Base-by-base conservation (phyloP, 2,888 invertebrate species). In the Scaptomyza reducta region DNA sequence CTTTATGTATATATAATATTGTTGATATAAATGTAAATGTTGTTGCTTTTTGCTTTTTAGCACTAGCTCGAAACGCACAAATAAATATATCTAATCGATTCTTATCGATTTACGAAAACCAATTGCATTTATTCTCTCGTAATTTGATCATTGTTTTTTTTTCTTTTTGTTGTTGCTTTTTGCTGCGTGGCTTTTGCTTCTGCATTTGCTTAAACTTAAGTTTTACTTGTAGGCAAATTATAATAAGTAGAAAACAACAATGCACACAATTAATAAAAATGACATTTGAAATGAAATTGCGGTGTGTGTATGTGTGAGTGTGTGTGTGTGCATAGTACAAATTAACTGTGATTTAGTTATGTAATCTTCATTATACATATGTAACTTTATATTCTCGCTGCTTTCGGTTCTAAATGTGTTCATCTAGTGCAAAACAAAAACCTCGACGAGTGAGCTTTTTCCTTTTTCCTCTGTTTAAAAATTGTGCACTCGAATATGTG, bases 361-460 rank as follows among this genome's bases (percentile, higher is more conserved):
- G 75, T 75, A 56, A 72, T 61, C 51, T 62, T 58, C 66, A 61
- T 55, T 69, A 67, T 74, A 77, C 78, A 78, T 78, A 75, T 65
- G 18, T 62, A 25, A 16, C 29, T 63, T 9, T 38, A 22, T 44
- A 38, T 53, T 13, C 29, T 31, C 47, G 16, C 18, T 61, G 45
- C 42, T 54, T 22, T 63, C 40, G 50, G 29, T 47, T 18, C 27
- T 54, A 68, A 38, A n/a, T n/a, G n/a, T n/a, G n/a, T n/a, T n/a
- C n/a, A n/a, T n/a, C n/a, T n/a, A n/a, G n/a, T 50, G 35, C 35
- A 46, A 56, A 71, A 74, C 65, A 76, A 79, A 79, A 79, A 83
- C 85, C 87, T 83, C 82, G 85, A 64, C 85, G 82, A 83, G 82
- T 83, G 87, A 83, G 82, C 82, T 66, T 76, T 47, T 50, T 54